Evolutionary conservation across 2,797 vertebrate genomes (phyloP).

Genomic region (Argentina silus): DNA sequence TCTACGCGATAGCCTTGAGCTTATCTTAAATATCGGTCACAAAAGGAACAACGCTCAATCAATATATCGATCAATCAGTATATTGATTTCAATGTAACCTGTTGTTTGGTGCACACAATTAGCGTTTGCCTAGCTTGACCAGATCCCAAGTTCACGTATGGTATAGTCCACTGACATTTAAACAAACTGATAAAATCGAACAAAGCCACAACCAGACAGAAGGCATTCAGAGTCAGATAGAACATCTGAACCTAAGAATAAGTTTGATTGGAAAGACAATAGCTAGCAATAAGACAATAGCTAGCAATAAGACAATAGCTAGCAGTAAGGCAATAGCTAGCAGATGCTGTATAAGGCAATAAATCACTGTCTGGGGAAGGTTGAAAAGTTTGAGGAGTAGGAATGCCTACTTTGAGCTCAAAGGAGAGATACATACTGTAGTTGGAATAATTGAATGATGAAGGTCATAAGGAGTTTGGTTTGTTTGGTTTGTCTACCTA

Average conservation of each 20-base stretch:
- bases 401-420: background rate
- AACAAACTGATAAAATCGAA: slow-evolving; percentile 13
- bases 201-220: background rate
- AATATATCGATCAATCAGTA: background rate
- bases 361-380: background rate
- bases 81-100: background rate
- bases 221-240: background rate
- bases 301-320: slow-evolving; percentile 11
- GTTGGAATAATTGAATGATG: background rate
- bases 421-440: background rate
- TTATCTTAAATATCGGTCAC: background rate
- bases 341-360: background rate
- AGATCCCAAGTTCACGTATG: too few species aligned
- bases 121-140: background rate
- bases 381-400: background rate
- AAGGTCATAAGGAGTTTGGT: background rate
- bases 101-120: background rate
- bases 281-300: too few species aligned
- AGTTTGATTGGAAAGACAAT: too few species aligned
- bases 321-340: background rate
- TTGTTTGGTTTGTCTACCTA: background rate
- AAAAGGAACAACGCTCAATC: slow-evolving; percentile 8
- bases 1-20: background rate
- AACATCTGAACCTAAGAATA: too few species aligned
- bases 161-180: too few species aligned